Conservation (phyloP, 2,888 invertebrate genomes). For the Paralinhomoeus sp. region DNA sequence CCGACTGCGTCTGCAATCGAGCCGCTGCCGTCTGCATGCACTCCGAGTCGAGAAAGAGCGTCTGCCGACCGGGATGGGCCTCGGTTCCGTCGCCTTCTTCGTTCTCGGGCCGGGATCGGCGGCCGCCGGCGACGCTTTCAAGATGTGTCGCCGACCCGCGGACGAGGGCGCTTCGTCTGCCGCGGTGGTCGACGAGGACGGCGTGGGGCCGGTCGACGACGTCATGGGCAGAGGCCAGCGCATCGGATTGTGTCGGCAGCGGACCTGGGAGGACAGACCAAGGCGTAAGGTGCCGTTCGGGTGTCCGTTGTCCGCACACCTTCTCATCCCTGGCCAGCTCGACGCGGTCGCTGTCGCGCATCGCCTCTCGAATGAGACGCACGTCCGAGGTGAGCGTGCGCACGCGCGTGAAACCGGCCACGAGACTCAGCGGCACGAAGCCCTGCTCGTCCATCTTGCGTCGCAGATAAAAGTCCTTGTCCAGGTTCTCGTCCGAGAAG, state of each 20-base stretch:
- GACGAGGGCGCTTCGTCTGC: neutral
- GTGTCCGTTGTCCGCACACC: no score
- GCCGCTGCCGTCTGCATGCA: no score
- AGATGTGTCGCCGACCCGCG: neutral
- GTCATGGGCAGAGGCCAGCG: constrained; percentile 64
- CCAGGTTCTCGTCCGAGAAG: constrained; percentile 84
- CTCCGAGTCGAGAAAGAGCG: no score
- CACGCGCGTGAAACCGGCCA: constrained; percentile 85
- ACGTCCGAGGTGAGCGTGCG: constrained; percentile 63
- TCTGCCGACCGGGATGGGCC: no score
- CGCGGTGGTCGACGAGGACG: no score
- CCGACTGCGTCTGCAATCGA: no score
- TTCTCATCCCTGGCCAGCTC: constrained; percentile 47
- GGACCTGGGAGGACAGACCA: constrained; percentile 12
- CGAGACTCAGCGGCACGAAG: constrained; percentile 68
- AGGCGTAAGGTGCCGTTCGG: no score
- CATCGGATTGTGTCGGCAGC: constrained; percentile 42
- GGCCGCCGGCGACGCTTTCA: neutral
- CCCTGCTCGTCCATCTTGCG: constrained; percentile 88
- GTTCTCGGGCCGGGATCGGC: neutral
- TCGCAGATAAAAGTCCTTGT: constrained; percentile 79
- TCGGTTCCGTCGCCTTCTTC: neutral
- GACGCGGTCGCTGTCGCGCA: constrained; percentile 58
- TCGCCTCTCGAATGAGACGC: constrained; percentile 52
- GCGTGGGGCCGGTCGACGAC: constrained; percentile 17